phyloP scores from a whole-genome alignment of 2,113 vertebrate species.

The Arenaria interpres region DNA sequence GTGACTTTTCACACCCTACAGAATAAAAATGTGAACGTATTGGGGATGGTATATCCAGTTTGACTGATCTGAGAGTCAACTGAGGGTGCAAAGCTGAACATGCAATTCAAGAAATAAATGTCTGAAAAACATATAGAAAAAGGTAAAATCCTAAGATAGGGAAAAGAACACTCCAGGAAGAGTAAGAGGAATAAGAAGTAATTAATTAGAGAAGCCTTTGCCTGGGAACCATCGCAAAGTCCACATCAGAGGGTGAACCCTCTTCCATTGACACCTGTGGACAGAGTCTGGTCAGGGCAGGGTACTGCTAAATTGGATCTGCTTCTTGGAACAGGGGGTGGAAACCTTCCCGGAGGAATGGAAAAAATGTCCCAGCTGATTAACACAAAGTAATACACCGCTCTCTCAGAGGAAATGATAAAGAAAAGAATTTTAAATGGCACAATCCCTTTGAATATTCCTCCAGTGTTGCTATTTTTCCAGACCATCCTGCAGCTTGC shows the following conservation, averaged over 20 bases:
- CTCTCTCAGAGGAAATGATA: background rate
- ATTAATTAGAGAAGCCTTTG: background rate
- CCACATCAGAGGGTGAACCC: background rate
- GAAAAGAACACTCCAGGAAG: background rate
- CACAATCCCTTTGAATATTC: background rate
- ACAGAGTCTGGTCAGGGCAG: background rate
- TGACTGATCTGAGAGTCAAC: background rate
- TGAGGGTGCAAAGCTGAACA: background rate
- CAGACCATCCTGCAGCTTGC: background rate
- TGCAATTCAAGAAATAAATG: background rate
- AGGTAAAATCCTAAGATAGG: background rate
- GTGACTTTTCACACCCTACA: background rate
- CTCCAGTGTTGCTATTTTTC: background rate
- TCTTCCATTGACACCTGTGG: background rate
- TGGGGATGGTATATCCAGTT: background rate
- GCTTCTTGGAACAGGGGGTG: background rate
- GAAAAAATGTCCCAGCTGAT: slow-evolving; percentile 6
- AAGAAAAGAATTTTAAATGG: background rate
- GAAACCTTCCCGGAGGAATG: background rate
- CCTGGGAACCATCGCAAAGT: background rate
- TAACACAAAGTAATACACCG: background rate
- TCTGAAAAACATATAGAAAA: background rate
- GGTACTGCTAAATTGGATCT: background rate
- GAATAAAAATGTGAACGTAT: background rate
- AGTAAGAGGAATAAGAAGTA: background rate